A percentile compares a stretch with the other conserved stretches of the same genome.
phyloP scores from a whole-genome alignment of 2,888 invertebrate genomes.

The Bombylius discolor region DNA sequence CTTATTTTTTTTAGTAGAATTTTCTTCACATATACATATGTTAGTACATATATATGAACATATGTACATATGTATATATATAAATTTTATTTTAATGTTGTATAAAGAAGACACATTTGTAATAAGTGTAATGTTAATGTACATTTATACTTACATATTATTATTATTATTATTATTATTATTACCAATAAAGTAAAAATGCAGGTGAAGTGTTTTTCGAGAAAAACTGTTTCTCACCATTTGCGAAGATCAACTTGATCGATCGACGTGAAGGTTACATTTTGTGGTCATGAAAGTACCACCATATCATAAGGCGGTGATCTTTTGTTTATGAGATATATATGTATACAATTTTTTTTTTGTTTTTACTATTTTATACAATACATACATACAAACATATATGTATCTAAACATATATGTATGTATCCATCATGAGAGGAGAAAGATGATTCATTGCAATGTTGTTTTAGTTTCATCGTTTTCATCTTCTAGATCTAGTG shows the following conservation, averaged over 20 bases:
- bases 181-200: background rate
- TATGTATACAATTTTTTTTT: background rate
- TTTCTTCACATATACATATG: too few species aligned
- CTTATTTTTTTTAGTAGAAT: too few species aligned
- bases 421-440: background rate
- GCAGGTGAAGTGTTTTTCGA: background rate
- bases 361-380: background rate
- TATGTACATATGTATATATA: too few species aligned
- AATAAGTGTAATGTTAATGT: too few species aligned
- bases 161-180: too few species aligned
- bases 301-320: too few species aligned
- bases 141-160: too few species aligned
- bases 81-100: too few species aligned
- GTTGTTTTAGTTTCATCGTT: background rate
- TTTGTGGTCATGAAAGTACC: background rate
- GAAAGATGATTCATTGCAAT: slow-evolving; percentile 5
- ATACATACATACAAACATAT: background rate
- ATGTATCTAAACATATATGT: too few species aligned
- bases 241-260: slow-evolving; percentile 6
- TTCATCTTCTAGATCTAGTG: background rate
- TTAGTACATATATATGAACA: too few species aligned
- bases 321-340: background rate
- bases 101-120: too few species aligned
- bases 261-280: slow-evolving; percentile 6
- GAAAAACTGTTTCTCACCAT: slow-evolving; percentile 3